Conservation (phyloP, 30 jellyfish, hydroid and myxozoan species). For the Clytia hemisphaerica region DNA sequence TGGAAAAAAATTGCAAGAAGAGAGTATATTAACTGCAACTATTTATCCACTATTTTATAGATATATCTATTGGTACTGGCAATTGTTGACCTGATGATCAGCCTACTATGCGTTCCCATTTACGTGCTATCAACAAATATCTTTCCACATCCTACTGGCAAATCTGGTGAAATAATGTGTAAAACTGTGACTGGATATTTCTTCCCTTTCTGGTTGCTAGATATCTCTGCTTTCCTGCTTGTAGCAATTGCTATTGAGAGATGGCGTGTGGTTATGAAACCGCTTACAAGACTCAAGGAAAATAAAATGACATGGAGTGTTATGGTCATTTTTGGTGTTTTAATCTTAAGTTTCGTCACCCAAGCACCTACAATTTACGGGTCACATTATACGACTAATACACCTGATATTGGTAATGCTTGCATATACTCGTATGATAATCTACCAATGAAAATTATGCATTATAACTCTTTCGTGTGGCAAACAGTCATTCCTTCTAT, state of each 20-base stretch:
- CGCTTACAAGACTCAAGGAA: conserved; percentile 23
- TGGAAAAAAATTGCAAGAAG: too few relatives aligned
- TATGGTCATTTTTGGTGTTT: neutral
- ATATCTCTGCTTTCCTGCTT: conserved; percentile 53
- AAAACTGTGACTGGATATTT: conserved; percentile 51
- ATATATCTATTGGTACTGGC: conserved; percentile 56
- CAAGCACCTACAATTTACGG: conserved; percentile 68
- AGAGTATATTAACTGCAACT: too few relatives aligned
- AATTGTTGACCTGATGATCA: conserved; percentile 32
- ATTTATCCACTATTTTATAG: too few relatives aligned
- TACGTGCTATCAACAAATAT: conserved; percentile 45
- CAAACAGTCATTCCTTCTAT: conserved; percentile 51
- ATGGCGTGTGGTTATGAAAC: conserved; percentile 42
- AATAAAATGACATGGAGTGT: neutral
- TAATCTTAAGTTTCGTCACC: conserved; percentile 25
- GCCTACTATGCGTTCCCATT: conserved; percentile 45
- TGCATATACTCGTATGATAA: conserved; percentile 36
- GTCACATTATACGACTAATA: neutral
- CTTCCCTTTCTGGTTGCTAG: conserved; percentile 59
- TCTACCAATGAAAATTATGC: conserved; percentile 1
- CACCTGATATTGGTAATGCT: conserved; percentile 38
- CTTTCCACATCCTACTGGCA: conserved; percentile 55
- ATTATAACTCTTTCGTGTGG: conserved; percentile 23
- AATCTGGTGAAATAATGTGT: conserved; percentile 42
- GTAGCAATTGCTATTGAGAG: conserved; percentile 74